Evolutionary conservation across 2,113 vertebrate species (phyloP), one percentile per base, ranked within the genome.

Genomic region (Sphyrna mokarran): DNA sequence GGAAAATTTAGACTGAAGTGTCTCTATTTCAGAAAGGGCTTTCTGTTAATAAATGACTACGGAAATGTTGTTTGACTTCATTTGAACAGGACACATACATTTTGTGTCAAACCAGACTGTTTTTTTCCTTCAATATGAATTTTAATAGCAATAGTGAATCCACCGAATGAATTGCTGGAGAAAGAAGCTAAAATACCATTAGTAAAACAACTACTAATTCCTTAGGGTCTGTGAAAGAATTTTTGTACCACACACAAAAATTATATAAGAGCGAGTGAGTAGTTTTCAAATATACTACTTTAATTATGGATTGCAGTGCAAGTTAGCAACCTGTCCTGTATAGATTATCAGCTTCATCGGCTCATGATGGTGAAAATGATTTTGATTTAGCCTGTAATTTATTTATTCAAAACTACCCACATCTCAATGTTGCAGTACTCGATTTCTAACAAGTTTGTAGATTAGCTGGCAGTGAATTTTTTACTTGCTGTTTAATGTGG

Each of bases 31-130:
- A 94, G 90, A 40, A 66, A 68, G 90, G 63, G 61, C 26, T 58
- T 63, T 72, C 43, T 95, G 43, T 72, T 95, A 76, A 95, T 95
- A 95, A 43, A 70, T 94, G 66, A 70, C 66, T 95, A 26, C 26
- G 37, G 93, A 95, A 95, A 76, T 95, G 23, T 95, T 76, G 68
- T 72, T 95, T 95, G 94, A 95, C 40, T 72, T 76, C 94, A 29
- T 95, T 95, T 69, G 63, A 94, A 72, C 43, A 23, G 68, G 66
- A 72, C 43, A 48, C 11, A 90, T 69, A 94, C 22, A 54, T 54
- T 48, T 95, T 70, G 26, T 48, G 43, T 48, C 40, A 72, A 95
- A 72, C 23, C 94, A 76, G 66, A 29, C 37, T 93, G 61, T 4
- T 70, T 69, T 89, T 43, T 33, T 54, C 40, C 40, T 94, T 94